Percentiles rank a stretch among this genome's conserved stretches.
Evolutionary conservation across 2,113 vertebrate genomes (phyloP).

Genomic region (Pampusana beccarii): DNA sequence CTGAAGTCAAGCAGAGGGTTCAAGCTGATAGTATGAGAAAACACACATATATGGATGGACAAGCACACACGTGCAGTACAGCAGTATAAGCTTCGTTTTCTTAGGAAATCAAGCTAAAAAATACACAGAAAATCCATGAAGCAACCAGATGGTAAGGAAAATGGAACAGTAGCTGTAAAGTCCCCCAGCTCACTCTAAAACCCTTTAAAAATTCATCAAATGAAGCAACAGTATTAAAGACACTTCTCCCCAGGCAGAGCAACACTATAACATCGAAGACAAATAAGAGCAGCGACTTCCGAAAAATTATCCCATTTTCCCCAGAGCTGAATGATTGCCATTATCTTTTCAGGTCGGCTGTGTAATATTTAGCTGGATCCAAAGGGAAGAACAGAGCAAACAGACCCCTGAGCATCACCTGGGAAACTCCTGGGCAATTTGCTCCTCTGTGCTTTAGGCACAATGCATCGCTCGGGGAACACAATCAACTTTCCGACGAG

Average conservation of each 20-base stretch:
- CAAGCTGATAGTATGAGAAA: neutral
- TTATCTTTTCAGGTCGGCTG: neutral
- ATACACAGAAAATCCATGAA: neutral
- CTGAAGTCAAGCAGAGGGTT: neutral
- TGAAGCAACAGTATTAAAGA: neutral
- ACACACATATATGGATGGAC: neutral
- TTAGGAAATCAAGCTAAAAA: neutral
- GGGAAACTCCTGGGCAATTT: neutral
- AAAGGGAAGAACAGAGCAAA: neutral
- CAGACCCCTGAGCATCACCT: neutral
- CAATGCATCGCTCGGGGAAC: neutral
- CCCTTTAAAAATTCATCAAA: conserved; percentile 18
- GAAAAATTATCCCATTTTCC: neutral
- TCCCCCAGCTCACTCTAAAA: neutral
- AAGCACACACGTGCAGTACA: neutral
- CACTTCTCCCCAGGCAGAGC: neutral
- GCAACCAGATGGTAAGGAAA: neutral
- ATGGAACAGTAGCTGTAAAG: neutral
- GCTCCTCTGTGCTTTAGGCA: neutral
- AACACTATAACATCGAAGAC: neutral
- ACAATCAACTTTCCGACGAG: neutral
- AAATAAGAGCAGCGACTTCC: neutral
- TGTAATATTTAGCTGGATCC: neutral
- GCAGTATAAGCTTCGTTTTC: neutral
- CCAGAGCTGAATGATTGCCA: neutral